These are phyloP conservation scores for Tetranychus urticae DNA, from an alignment of 1,140 invertebrate genomes.

Conservation along the genomic window DNA sequence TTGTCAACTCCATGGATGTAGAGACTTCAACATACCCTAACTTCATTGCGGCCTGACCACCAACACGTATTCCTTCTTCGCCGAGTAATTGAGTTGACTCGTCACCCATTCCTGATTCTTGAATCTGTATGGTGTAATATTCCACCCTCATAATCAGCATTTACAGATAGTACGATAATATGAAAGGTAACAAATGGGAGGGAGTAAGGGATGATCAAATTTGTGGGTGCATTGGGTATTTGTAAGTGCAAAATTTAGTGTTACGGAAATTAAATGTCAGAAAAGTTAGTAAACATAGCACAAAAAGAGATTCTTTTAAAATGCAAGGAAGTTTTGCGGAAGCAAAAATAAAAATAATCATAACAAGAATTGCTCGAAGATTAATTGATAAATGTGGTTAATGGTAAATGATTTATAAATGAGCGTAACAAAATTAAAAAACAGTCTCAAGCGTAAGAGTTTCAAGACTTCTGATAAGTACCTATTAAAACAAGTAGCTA, in stretches of 20 bases:
- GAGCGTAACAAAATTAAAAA: too few species aligned
- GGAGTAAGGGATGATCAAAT: not conserved
- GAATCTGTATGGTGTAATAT: conserved; percentile 13
- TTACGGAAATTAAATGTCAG: not conserved
- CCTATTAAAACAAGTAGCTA: too few species aligned
- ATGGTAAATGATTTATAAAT: too few species aligned
- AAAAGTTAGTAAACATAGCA: not conserved
- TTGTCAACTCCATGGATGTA: not conserved
- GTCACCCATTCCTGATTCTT: conserved; percentile 38
- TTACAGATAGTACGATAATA: not conserved
- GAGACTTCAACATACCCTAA: conserved; percentile 41
- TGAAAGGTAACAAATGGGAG: not conserved
- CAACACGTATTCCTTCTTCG: conserved; percentile 66
- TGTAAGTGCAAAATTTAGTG: not conserved
- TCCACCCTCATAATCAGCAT: conserved; percentile 2
- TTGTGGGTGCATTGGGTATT: not conserved
- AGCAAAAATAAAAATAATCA: too few species aligned
- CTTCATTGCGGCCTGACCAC: conserved; percentile 71
- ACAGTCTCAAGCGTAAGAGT: too few species aligned
- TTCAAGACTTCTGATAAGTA: too few species aligned
- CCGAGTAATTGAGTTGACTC: conserved; percentile 78
- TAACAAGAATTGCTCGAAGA: too few species aligned
- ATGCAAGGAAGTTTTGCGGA: too few species aligned
- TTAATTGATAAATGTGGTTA: too few species aligned
- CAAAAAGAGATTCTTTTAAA: too few species aligned